These are phyloP conservation scores for Spialia ferax DNA, from an alignment of 2,888 invertebrate genomes.

Conservation along the genomic window DNA sequence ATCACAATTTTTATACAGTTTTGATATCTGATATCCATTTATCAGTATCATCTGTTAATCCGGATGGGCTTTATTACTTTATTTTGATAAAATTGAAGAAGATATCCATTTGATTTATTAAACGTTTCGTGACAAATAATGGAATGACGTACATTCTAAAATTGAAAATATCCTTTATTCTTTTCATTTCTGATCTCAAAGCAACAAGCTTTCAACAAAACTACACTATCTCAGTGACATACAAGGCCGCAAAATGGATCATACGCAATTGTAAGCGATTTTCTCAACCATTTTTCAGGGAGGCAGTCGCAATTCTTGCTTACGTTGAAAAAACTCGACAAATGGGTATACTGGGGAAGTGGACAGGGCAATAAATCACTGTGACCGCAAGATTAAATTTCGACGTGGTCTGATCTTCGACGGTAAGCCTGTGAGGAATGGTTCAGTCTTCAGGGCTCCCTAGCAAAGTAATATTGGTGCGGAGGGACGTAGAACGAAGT, in stretches of 20 bases:
- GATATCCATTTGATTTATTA: not conserved
- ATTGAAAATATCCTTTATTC: too few species aligned
- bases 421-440: slow-evolving; percentile 22
- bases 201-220: not conserved
- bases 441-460: not conserved
- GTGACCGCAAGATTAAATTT: slow-evolving; percentile 37
- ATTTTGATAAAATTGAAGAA: not conserved
- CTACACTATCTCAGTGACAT: not conserved
- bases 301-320: slow-evolving; percentile 7
- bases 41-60: not conserved
- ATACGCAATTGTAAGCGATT: slow-evolving; percentile 7
- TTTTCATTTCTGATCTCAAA: not conserved
- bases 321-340: slow-evolving; percentile 16
- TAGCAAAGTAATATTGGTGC: not conserved
- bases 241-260: not conserved
- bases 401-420: slow-evolving; percentile 27
- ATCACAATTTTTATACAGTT: not conserved
- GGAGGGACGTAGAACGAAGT: not conserved
- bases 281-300: slow-evolving; percentile 3
- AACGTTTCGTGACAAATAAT: not conserved
- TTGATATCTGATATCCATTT: not conserved
- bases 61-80: not conserved
- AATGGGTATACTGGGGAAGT: not conserved
- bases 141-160: not conserved
- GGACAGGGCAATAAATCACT: slow-evolving; percentile 27